Evolutionary conservation across 2,888 invertebrate species (phyloP).

Genomic region (Rugalucina vietnamica): DNA sequence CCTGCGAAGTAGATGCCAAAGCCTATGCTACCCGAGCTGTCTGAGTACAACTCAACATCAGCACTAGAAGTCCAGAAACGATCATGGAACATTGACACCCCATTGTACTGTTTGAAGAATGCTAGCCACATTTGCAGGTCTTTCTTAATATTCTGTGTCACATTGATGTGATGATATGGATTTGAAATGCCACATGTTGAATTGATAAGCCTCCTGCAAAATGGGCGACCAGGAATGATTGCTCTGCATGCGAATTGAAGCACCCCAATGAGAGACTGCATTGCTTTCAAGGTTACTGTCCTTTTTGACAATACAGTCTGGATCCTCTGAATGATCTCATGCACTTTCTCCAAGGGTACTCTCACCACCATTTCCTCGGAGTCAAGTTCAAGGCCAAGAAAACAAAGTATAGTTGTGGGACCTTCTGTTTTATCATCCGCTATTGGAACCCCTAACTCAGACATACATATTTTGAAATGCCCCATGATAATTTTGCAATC

Average conservation of each 20-base stretch:
- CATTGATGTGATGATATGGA: neutral
- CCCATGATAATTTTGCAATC: slow-evolving; percentile 19
- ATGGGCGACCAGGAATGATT: slow-evolving; percentile 10
- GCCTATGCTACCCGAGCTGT: slow-evolving; percentile 12
- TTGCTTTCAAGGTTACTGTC: slow-evolving; percentile 2
- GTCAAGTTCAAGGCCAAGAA: slow-evolving; percentile 23
- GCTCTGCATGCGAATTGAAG: slow-evolving; percentile 11
- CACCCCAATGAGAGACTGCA: slow-evolving; percentile 11
- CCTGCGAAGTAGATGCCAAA: slow-evolving; percentile 9
- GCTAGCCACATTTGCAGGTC: slow-evolving; percentile 10
- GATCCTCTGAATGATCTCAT: neutral
- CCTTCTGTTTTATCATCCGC: slow-evolving; percentile 27
- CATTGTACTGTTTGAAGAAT: neutral
- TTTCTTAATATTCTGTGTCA: neutral
- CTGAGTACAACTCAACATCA: slow-evolving; percentile 20
- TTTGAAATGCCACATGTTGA: neutral
- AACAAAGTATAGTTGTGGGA: slow-evolving; percentile 11
- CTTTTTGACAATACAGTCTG: neutral
- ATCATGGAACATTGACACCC: slow-evolving; percentile 19
- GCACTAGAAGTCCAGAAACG: slow-evolving; percentile 9
- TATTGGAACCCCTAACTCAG: slow-evolving; percentile 6
- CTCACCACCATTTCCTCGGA: slow-evolving; percentile 1
- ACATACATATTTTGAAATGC: neutral
- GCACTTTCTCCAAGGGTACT: neutral
- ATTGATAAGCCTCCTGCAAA: slow-evolving; percentile 17